phyloP scores from a whole-genome alignment of 2,888 invertebrate species.

The Cyaniris semiargus region DNA sequence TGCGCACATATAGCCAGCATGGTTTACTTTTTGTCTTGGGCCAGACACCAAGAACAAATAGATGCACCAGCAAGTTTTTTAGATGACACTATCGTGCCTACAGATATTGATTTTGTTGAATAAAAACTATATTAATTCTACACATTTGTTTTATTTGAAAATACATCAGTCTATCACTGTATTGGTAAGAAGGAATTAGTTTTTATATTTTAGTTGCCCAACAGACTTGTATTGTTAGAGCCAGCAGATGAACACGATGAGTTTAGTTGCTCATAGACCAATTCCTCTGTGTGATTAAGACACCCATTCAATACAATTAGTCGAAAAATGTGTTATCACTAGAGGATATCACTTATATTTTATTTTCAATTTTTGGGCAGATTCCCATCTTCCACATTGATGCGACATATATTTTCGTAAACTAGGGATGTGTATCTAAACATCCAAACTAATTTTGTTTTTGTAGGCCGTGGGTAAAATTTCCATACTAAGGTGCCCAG shows the following conservation, averaged over 20 bases:
- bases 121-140: too few species aligned
- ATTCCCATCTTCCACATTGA: background rate
- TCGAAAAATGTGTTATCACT: conserved; percentile 17
- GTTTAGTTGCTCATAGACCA: background rate
- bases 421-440: conserved; percentile 23
- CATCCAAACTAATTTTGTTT: conserved; percentile 28
- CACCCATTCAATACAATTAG: conserved; percentile 5
- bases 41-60: conserved; percentile 20
- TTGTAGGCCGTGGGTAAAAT: conserved; percentile 32
- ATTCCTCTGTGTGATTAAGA: background rate
- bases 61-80: conserved; percentile 16
- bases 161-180: too few species aligned
- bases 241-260: too few species aligned
- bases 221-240: too few species aligned
- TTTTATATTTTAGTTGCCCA: too few species aligned
- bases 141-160: too few species aligned
- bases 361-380: background rate
- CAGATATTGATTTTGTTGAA: conserved; percentile 11
- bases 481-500: conserved; percentile 33
- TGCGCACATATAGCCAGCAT: conserved; percentile 26
- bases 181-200: too few species aligned
- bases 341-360: conserved; percentile 27
- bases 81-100: background rate
- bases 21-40: conserved; percentile 24
- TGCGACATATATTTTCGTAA: conserved; percentile 23